These are phyloP conservation scores for Pardosa pseudoannulata DNA, from an alignment of 2,888 invertebrate genomes.

Conservation along the genomic window DNA sequence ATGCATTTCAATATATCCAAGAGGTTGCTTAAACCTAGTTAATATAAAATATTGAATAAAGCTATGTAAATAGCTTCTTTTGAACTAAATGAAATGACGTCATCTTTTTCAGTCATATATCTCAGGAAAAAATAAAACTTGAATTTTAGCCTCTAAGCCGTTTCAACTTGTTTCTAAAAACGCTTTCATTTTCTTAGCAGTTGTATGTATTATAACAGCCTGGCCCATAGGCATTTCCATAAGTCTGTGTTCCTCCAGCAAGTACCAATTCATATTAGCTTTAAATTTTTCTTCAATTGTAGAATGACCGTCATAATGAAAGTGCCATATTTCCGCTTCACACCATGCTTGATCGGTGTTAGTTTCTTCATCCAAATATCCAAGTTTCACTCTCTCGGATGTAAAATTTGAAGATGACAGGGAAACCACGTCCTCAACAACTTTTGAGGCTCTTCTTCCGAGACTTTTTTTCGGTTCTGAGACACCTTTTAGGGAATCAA, in stretches of 20 bases:
- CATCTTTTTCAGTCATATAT: too few species aligned
- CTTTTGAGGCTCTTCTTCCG: too few species aligned
- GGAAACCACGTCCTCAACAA: too few species aligned
- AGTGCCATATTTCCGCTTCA: constrained; percentile 75
- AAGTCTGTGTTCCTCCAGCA: constrained; percentile 21
- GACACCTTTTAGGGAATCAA: neutral
- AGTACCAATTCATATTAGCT: constrained; percentile 11
- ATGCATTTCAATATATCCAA: too few species aligned
- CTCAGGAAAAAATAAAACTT: too few species aligned
- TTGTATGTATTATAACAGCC: constrained; percentile 23
- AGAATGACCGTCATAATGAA: constrained; percentile 71
- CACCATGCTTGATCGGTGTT: constrained; percentile 76
- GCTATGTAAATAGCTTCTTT: too few species aligned
- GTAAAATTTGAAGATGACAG: too few species aligned
- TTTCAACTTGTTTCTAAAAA: constrained; percentile 11
- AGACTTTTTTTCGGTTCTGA: neutral
- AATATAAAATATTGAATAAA: too few species aligned
- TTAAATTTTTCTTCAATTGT: constrained; percentile 41
- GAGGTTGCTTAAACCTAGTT: too few species aligned
- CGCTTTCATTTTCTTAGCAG: constrained; percentile 49
- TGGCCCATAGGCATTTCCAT: constrained; percentile 23
- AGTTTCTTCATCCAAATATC: constrained; percentile 77
- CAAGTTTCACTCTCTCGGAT: constrained; percentile 60
- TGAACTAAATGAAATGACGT: too few species aligned
- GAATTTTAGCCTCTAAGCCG: too few species aligned